A percentile compares a stretch with the other conserved stretches of the same genome.
These are phyloP conservation scores for Rissa tridactyla DNA, from an alignment of 2,113 vertebrate genomes.

Conservation along the genomic window DNA sequence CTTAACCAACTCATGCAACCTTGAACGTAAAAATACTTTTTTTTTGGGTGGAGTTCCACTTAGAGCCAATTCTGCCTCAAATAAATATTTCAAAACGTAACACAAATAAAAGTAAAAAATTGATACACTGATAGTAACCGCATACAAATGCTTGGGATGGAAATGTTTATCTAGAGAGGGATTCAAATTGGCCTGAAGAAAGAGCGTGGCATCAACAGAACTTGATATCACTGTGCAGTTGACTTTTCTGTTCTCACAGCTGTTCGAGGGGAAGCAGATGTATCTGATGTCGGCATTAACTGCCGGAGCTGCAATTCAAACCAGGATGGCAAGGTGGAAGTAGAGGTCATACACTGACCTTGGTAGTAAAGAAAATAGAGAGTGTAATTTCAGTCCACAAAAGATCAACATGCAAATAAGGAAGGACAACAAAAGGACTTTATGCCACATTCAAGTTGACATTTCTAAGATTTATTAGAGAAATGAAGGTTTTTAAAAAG, in stretches of 20 bases:
- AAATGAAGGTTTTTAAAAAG: background rate
- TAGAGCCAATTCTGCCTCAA: background rate
- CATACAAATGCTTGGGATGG: background rate
- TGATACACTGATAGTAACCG: background rate
- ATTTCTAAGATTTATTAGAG: background rate
- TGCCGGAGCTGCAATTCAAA: constrained; percentile 3
- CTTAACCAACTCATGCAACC: background rate
- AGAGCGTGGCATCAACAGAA: constrained; percentile 20
- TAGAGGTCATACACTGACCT: background rate
- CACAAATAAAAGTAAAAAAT: background rate
- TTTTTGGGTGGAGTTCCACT: background rate
- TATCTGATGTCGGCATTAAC: background rate
- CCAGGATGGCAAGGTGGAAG: background rate
- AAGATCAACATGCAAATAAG: background rate
- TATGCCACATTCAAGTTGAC: background rate
- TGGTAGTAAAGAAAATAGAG: background rate
- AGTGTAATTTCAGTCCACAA: background rate
- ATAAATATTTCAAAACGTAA: background rate
- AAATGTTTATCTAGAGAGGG: background rate
- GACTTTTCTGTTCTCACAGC: background rate
- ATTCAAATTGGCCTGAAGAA: background rate
- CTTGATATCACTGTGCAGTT: background rate
- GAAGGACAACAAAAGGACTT: background rate
- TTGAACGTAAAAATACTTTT: background rate
- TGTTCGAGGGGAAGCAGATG: background rate